Percentiles rank a stretch among this genome's conserved stretches.
Evolutionary conservation across 2,797 vertebrate species (phyloP).

Genomic region (Megalops cyprinoides): DNA sequence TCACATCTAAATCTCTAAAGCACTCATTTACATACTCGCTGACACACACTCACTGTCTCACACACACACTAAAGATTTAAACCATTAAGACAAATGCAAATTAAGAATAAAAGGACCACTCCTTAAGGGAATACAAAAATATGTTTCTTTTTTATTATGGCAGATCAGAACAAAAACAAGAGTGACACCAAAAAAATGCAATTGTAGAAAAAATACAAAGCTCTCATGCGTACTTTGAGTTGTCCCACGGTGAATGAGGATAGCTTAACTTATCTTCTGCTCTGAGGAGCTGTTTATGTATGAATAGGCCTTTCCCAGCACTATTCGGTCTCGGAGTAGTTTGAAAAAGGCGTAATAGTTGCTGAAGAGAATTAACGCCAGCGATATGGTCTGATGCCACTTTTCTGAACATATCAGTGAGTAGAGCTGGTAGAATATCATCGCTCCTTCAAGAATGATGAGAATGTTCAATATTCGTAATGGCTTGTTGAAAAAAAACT

Average conservation of each 20-base stretch:
- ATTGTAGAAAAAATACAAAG: constrained; percentile 96
- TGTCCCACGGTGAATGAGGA: constrained; percentile 47
- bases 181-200: constrained; percentile 76
- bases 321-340: constrained; percentile 95
- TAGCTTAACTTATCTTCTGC: constrained; percentile 81
- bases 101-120: background rate
- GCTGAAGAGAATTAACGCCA: constrained; percentile 97
- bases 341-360: constrained; percentile 99
- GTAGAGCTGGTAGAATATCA: constrained; percentile 98
- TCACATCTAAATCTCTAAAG: too few species aligned
- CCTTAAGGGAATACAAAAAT: constrained; percentile 93
- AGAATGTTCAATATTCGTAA: constrained; percentile 97
- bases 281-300: constrained; percentile 86
- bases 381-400: constrained; percentile 97
- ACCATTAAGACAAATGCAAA: background rate
- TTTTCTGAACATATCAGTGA: constrained; percentile 93
- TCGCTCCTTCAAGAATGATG: constrained; percentile 90
- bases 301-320: constrained; percentile 93
- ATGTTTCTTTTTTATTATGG: constrained; percentile 88
- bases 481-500: constrained; percentile 99
- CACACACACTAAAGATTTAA: too few species aligned
- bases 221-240: constrained; percentile 73
- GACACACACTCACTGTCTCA: background rate
- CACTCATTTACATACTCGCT: background rate
- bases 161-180: constrained; percentile 85